These are phyloP conservation scores for Sminthopsis crassicaudata DNA, from an alignment of 2,113 vertebrate genomes.

Conservation along the genomic window DNA sequence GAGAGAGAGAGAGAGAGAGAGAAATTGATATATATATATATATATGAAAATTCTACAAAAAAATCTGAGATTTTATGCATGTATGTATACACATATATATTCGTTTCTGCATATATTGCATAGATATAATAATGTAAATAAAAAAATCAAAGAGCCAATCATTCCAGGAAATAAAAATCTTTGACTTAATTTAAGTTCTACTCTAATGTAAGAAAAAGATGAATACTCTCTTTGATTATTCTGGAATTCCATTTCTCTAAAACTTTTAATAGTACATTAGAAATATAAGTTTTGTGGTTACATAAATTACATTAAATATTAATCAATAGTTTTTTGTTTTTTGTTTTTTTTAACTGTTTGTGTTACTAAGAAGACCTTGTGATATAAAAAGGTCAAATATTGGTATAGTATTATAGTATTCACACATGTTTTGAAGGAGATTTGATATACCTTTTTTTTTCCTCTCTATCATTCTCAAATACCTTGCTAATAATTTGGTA, in stretches of 20 bases:
- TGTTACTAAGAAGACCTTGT: too few species aligned
- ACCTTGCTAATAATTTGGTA: not conserved
- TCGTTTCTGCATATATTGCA: not conserved
- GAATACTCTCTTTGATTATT: not conserved
- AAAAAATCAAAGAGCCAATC: slow-evolving; percentile 51
- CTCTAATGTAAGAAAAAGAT: not conserved
- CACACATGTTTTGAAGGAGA: not conserved
- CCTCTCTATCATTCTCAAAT: not conserved
- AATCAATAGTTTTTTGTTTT: too few species aligned
- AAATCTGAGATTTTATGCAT: not conserved
- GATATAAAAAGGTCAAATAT: not conserved
- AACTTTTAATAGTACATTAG: not conserved
- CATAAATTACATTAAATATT: not conserved
- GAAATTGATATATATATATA: too few species aligned
- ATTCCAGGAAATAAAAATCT: not conserved
- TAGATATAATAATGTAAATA: slow-evolving; percentile 33
- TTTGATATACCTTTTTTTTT: not conserved
- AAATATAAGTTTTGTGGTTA: not conserved
- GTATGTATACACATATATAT: too few species aligned
- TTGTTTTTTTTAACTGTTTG: not conserved
- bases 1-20: too few species aligned
- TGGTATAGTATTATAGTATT: not conserved
- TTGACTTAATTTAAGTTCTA: not conserved
- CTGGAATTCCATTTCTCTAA: not conserved
- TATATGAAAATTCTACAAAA: not conserved